Evolutionary conservation across 1,140 invertebrate genomes (phyloP).

Genomic region (Camponotus floridanus): DNA sequence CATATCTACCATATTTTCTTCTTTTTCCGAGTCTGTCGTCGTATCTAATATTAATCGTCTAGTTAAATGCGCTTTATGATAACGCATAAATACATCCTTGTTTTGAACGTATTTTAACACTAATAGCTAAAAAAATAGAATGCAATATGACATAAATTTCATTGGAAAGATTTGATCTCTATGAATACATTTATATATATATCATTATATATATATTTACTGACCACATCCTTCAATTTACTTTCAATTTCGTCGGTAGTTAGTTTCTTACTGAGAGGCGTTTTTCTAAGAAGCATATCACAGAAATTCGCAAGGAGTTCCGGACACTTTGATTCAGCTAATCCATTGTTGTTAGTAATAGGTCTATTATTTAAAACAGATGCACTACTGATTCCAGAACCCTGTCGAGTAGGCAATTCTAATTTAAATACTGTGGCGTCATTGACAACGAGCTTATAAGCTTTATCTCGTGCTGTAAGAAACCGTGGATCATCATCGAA

Average conservation of each 20-base stretch:
- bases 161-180: background rate
- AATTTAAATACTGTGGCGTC: conserved; percentile 98
- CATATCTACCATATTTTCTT: conserved; percentile 99
- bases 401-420: conserved; percentile 90
- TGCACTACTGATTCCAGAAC: conserved; percentile 77
- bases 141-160: conserved; percentile 29
- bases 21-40: conserved; percentile 99
- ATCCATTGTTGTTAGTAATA: conserved; percentile 82
- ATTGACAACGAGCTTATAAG: conserved; percentile 99
- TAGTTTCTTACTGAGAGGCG: conserved; percentile 97
- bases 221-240: conserved; percentile 95
- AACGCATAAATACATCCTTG: conserved; percentile 99
- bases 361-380: conserved; percentile 79
- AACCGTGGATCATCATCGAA: conserved; percentile 99
- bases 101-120: conserved; percentile 99
- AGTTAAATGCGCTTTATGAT: conserved; percentile 99
- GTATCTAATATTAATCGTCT: conserved; percentile 97
- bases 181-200: conserved; percentile 3
- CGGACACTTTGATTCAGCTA: conserved; percentile 98
- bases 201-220: conserved; percentile 74
- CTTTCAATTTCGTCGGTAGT: conserved; percentile 99
- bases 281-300: conserved; percentile 99
- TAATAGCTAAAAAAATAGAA: conserved; percentile 89
- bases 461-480: conserved; percentile 98
- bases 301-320: conserved; percentile 99